Conservation (phyloP, 2,888 invertebrate genomes). For the Drosophila silvestris region DNA sequence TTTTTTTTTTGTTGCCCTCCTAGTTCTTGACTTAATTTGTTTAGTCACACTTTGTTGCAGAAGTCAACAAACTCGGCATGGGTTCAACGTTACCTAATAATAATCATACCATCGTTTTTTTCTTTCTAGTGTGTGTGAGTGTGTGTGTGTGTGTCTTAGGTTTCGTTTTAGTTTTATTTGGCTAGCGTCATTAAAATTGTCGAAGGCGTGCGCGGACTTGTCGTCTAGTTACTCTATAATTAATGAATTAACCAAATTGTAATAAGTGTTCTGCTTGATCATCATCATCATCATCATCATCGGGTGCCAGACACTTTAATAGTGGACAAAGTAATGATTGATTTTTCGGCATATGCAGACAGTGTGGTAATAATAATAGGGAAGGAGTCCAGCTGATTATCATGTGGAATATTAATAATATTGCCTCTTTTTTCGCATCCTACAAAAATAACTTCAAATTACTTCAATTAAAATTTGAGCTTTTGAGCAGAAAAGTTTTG, state of each 20-base stretch:
- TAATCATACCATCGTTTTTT: constrained; percentile 43
- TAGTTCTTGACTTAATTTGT: constrained; percentile 73
- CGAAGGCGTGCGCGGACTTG: constrained; percentile 49
- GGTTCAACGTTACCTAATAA: constrained; percentile 64
- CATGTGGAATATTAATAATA: background rate
- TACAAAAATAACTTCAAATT: background rate
- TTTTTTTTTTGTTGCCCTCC: constrained; percentile 23
- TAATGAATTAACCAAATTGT: constrained; percentile 50
- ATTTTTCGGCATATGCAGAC: background rate
- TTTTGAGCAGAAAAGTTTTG: background rate
- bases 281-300: background rate
- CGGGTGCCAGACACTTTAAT: constrained; percentile 6
- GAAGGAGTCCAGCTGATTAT: background rate
- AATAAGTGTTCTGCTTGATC: constrained; percentile 2
- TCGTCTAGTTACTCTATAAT: constrained; percentile 65
- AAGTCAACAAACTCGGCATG: constrained; percentile 78
- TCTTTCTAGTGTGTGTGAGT: background rate
- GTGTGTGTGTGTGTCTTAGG: background rate
- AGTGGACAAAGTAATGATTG: background rate
- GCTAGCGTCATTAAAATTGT: constrained; percentile 61
- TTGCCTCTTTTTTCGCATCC: background rate
- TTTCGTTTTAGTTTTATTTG: constrained; percentile 41
- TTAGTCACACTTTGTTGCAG: constrained; percentile 79
- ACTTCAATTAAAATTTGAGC: background rate
- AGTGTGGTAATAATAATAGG: background rate